Base-by-base conservation (phyloP, 2,888 invertebrate genomes). In the Drosophila differens region DNA sequence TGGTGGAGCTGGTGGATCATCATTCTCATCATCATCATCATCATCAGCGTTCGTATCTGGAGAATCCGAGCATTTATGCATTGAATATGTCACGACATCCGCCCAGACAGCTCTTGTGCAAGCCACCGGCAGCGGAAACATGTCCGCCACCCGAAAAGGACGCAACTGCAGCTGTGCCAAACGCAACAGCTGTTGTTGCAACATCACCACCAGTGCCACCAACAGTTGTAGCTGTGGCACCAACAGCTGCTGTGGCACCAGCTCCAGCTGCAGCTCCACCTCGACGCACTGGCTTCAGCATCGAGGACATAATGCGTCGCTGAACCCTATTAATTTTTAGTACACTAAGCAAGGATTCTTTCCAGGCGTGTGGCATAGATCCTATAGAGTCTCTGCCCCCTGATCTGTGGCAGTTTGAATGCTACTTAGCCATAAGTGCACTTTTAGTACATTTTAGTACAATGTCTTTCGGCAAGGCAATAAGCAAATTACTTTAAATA, bases 221-320 rank as follows among this genome's bases (percentile, higher is more conserved):
- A 10, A 12, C 65, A 25, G 75, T 74, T 32, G 12, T 70, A 3
- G 47, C 74, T 2, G 14, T 70, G 10, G 47, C 73, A 35, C 61
- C 70, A 22, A 39, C 77, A 33, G 59, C 73, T 2, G 54, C 65
- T n/a, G 55, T 94, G 19, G 87, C 91, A 28, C 51, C 47, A 47
- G 47, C 47, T 9, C 47, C 22, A n/a, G 53, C n/a, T 89, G 93
- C 91, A 92, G 66, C 74, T 91, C 94, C 95, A 22, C 88, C 95
- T 14, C 95, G 96, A 82, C 96, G 96, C 90, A 97, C 97, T 91
- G 97, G 97, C 25, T 97, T 97, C 93, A 97, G 97, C 92, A 97
- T 97, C 94, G 97, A 97, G 91, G 97, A 97, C 85, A 97, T 97
- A 83, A 97, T 97, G 97, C 95, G 97, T 91, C 96, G 97, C 93